phyloP scores from a whole-genome alignment of 2,797 vertebrate species.

The Dicrostonyx torquatus region DNA sequence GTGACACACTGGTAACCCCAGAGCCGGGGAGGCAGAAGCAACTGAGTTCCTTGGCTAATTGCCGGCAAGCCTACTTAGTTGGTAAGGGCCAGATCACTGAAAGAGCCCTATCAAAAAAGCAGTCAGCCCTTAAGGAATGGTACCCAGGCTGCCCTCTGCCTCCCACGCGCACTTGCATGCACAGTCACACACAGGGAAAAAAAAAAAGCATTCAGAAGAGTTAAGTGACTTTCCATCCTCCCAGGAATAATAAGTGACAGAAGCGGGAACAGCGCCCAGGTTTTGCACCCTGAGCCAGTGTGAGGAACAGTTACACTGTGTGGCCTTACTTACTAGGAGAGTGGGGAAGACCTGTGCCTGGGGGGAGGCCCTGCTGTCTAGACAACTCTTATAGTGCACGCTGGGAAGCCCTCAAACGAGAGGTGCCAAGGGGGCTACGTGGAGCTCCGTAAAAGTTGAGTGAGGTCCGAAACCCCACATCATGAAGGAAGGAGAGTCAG shows the following conservation, averaged over 20 bases:
- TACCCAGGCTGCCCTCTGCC: background rate
- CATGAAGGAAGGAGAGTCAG: background rate
- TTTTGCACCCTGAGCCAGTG: background rate
- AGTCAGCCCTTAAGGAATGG: background rate
- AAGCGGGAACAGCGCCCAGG: background rate
- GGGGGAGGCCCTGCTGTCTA: accelerated
- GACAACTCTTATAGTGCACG: no score
- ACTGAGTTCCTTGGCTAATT: background rate
- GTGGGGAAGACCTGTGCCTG: no score
- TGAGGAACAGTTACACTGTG: background rate
- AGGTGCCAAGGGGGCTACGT: background rate
- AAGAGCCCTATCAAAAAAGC: background rate
- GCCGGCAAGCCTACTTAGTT: background rate
- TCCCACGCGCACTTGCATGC: background rate
- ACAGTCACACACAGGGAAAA: background rate
- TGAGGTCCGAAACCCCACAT: no score
- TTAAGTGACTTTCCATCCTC: background rate
- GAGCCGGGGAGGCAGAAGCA: background rate
- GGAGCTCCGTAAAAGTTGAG: background rate
- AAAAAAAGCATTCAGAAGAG: background rate
- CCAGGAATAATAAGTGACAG: background rate
- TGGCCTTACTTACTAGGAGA: background rate
- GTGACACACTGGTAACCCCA: background rate
- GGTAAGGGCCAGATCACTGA: background rate
- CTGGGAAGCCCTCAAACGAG: background rate